Conservation (phyloP, 2,888 invertebrate species). For the Eupithecia dodoneata region DNA sequence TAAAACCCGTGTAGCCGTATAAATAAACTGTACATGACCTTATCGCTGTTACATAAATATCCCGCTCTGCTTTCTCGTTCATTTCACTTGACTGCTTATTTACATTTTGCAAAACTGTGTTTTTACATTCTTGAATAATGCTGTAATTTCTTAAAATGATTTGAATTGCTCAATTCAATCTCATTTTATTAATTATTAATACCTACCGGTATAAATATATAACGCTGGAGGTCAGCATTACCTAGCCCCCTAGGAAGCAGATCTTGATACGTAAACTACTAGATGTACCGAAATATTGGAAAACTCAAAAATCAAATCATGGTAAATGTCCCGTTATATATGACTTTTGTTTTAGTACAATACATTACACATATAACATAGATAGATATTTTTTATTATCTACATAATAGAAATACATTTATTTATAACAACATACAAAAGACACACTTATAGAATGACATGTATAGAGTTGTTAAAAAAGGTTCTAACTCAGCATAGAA, state of each 20-base stretch:
- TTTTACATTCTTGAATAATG: conserved; percentile 13
- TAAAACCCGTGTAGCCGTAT: conserved; percentile 46
- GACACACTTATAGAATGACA: too few relatives aligned
- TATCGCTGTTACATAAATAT: conserved; percentile 60
- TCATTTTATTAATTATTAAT: too few relatives aligned
- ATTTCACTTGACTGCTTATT: conserved; percentile 34
- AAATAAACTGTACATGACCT: conserved; percentile 56
- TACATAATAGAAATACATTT: too few relatives aligned
- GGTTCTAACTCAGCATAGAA: too few relatives aligned
- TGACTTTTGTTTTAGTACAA: too few relatives aligned
- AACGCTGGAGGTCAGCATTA: background rate
- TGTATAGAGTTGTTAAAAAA: too few relatives aligned
- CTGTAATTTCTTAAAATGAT: background rate
- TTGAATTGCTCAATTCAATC: background rate
- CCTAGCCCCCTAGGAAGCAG: background rate
- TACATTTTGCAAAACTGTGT: conserved; percentile 20
- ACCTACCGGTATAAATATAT: background rate
- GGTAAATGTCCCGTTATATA: too few relatives aligned
- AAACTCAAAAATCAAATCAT: too few relatives aligned
- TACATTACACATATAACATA: background rate
- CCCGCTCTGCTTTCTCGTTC: conserved; percentile 47
- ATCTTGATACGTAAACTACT: background rate
- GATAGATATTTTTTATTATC: background rate
- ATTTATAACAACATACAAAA: too few relatives aligned
- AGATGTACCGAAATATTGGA: too few relatives aligned